Evolutionary conservation across 2,888 invertebrate species (phyloP), one percentile per base, ranked within the genome.

Genomic region (Mechanitis messenoides): DNA sequence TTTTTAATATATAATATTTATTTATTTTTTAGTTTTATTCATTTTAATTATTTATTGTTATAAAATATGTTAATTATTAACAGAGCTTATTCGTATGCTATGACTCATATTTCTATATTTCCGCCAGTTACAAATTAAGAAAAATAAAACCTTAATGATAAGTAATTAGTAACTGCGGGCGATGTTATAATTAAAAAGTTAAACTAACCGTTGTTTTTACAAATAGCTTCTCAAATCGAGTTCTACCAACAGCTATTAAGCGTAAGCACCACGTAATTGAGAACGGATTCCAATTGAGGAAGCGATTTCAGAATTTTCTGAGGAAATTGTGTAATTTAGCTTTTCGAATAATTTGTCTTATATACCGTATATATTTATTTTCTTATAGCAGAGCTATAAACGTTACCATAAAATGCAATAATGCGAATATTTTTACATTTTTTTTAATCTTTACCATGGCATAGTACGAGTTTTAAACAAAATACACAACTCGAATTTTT

Each of bases 251-350:
- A 45, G 54, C 56, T 56, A 65, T 65, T 65, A 65, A 55, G 45
- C 46, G 50, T 65, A 63, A 65, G 60, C 63, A 65, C 65, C 56
- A 53, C 56, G 47, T 56, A 58, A 62, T 62, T 58, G 58, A 55
- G 57, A 62, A 57, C 60, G 54, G 55, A 58, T 53, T 33, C 56
- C 62, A 60, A 33, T 62, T 62, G 54, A 62, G 62, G 62, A 62
- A 58, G 50, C 55, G 6, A 50, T 59, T 56, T 59, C 58, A 65
- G 53, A 47, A 53, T 45, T 50, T 50, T 55, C 58, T 42, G 11
- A 59, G 47, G 56, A 38, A 50, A 35, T 61, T 45, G 54, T 35
- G 59, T 45, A 53, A 57, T 64, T 64, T 64, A 28, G 59, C 56
- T 62, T 42, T 42, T 31, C 28, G 9, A 31, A 31, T 31, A 11